Percentiles rank a stretch among this genome's conserved stretches.
phyloP scores from a whole-genome alignment of 2,113 vertebrate species.

The Mirounga angustirostris region DNA sequence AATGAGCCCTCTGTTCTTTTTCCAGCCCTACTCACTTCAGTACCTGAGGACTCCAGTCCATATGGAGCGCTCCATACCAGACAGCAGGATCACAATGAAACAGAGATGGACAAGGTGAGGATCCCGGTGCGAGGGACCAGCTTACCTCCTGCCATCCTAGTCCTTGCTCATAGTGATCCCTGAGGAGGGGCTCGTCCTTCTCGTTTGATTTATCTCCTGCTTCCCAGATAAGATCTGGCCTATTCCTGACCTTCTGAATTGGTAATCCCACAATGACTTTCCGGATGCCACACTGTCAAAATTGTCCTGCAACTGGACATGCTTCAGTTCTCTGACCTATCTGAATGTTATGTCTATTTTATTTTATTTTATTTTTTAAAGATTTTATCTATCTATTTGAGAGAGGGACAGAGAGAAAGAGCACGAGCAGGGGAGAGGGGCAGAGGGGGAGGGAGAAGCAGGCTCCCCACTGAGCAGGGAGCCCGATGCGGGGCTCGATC shows the following conservation, averaged over 20 bases:
- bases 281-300: not conserved
- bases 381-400: not conserved
- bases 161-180: not conserved
- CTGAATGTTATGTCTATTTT: not conserved
- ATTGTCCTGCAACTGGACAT: not conserved
- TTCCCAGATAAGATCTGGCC: not conserved
- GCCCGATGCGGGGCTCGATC: not conserved
- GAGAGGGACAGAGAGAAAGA: not conserved
- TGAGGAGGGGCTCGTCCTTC: not conserved
- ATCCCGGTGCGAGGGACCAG: not conserved
- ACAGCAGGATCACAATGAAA: accelerated
- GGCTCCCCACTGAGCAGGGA: not conserved
- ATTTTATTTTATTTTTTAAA: not conserved
- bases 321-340: not conserved
- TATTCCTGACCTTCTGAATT: not conserved
- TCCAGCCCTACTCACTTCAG: not conserved
- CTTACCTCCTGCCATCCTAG: not conserved
- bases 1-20: not conserved
- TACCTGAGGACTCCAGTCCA: not conserved
- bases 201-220: not conserved
- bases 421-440: not conserved
- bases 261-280: not conserved
- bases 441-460: not conserved
- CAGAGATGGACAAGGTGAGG: not conserved
- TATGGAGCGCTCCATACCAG: accelerated